Conservation (phyloP, 2,888 invertebrate species). For the Alentia gelatinosa region DNA sequence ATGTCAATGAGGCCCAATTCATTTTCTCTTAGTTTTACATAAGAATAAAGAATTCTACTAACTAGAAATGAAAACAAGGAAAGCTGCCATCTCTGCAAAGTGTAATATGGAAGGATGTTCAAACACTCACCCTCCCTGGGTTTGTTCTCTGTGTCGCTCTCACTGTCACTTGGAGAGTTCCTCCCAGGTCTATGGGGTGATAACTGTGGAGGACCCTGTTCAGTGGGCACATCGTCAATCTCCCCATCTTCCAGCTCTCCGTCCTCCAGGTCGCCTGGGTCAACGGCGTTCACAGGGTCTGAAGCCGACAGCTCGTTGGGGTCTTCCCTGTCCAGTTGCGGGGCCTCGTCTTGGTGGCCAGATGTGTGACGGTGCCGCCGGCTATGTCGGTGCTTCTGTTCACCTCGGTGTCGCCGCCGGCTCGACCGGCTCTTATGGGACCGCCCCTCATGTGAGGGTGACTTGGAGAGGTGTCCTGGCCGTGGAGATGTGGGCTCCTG, state of each 20-base stretch:
- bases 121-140: background rate
- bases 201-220: background rate
- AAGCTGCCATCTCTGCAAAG: too few species aligned
- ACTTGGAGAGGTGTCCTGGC: background rate
- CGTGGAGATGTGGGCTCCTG: background rate
- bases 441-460: background rate
- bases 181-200: background rate
- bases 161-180: background rate
- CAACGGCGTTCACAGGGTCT: background rate
- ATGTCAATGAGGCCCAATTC: too few species aligned
- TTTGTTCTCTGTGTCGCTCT: slow-evolving; percentile 11
- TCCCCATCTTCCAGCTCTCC: slow-evolving; percentile 65
- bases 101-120: too few species aligned
- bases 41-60: too few species aligned
- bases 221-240: slow-evolving; percentile 59
- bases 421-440: background rate
- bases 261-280: slow-evolving; percentile 56
- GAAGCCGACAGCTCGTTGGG: background rate
- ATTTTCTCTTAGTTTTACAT: too few species aligned
- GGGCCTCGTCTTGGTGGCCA: background rate
- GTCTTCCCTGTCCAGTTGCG: background rate
- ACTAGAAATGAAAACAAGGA: too few species aligned
- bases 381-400: background rate
- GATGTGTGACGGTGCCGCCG: background rate
- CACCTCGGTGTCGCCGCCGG: background rate